Percentiles rank a stretch among this genome's conserved stretches.
Conservation (phyloP, 2,888 invertebrate species). For the Scelioninae gen. 2 region DNA sequence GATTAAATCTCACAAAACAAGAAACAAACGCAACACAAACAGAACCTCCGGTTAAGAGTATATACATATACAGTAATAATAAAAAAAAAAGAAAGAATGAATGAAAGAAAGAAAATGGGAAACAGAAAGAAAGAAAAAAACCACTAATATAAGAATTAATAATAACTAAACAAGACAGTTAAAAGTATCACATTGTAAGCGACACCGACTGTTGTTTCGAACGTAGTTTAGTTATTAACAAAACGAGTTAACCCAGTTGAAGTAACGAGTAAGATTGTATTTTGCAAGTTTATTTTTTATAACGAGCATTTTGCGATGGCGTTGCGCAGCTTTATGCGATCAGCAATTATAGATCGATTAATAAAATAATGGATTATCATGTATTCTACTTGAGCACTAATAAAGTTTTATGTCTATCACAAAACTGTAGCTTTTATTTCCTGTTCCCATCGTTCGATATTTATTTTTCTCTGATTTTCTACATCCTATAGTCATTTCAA, state of each 20-base stretch:
- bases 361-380: slow-evolving; percentile 11
- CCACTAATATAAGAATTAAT: background rate
- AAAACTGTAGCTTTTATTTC: slow-evolving; percentile 55
- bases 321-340: slow-evolving; percentile 14
- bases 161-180: background rate
- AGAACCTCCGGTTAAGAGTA: background rate
- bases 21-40: background rate
- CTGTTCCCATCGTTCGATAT: slow-evolving; percentile 29
- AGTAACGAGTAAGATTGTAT: slow-evolving; percentile 8
- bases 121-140: background rate
- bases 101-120: background rate
- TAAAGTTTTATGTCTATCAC: slow-evolving; percentile 44
- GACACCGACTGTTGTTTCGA: slow-evolving; percentile 22
- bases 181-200: slow-evolving; percentile 20
- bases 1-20: slow-evolving; percentile 56
- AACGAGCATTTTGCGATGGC: background rate
- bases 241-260: slow-evolving; percentile 12
- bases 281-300: slow-evolving; percentile 8
- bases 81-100: background rate
- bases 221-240: slow-evolving; percentile 6
- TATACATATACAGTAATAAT: too few relatives aligned
- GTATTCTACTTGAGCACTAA: slow-evolving; percentile 44
- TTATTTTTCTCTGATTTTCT: slow-evolving; percentile 15
- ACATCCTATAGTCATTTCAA: too few relatives aligned
- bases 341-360: background rate